Evolutionary conservation across 2,888 invertebrate species (phyloP).

Genomic region (Nomada flava): DNA sequence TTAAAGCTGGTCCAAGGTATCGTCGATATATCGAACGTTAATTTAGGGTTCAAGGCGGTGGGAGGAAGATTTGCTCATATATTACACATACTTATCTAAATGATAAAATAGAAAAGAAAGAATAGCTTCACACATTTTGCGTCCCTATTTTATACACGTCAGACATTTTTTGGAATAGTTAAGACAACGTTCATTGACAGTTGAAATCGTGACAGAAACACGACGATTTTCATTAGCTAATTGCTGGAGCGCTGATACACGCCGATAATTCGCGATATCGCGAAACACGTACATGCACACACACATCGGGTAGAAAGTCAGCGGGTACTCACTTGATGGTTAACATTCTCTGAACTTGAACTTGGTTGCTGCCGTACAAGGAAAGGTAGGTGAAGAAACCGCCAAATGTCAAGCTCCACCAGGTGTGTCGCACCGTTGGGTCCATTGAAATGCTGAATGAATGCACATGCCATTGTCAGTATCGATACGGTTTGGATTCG

Average conservation of each 20-base stretch:
- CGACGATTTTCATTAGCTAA: background rate
- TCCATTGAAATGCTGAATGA: slow-evolving; percentile 89
- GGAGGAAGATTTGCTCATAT: background rate
- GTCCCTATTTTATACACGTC: background rate
- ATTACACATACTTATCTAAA: too few species aligned
- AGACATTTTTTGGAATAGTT: background rate
- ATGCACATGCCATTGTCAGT: slow-evolving; percentile 51
- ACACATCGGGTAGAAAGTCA: slow-evolving; percentile 49
- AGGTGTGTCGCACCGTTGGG: slow-evolving; percentile 92
- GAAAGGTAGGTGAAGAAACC: slow-evolving; percentile 92
- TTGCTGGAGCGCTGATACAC: slow-evolving; percentile 3
- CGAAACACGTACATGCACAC: background rate
- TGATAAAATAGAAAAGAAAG: too few species aligned
- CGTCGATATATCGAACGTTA: slow-evolving; percentile 20
- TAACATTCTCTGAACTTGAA: slow-evolving; percentile 87
- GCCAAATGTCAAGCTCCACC: slow-evolving; percentile 92
- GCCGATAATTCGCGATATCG: too few species aligned
- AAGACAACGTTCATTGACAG: background rate
- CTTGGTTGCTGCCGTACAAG: slow-evolving; percentile 93
- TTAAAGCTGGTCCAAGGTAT: background rate
- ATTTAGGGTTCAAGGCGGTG: background rate
- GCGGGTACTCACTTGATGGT: slow-evolving; percentile 81
- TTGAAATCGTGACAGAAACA: background rate
- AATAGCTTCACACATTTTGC: too few species aligned
- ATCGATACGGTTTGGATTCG: slow-evolving; percentile 42